Percentiles rank a stretch among this genome's conserved stretches.
Evolutionary conservation across 2,113 vertebrate species (phyloP).

Genomic region (Pygoscelis adeliae): DNA sequence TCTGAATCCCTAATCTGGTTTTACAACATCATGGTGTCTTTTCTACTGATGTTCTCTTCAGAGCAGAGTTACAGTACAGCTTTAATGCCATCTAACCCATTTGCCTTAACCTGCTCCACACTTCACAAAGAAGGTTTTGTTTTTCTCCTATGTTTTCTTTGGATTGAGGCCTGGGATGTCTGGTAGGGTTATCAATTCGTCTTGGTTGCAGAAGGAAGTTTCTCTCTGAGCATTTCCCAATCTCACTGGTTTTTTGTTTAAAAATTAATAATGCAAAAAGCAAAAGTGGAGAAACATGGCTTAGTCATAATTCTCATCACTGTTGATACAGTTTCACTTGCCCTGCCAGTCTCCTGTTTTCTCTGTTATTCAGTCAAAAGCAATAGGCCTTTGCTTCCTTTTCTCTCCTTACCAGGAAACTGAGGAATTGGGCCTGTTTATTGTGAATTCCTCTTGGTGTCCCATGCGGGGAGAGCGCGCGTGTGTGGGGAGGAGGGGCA

Average conservation of each 20-base stretch:
- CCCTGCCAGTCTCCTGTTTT: neutral
- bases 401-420: neutral
- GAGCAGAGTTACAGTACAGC: neutral
- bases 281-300: neutral
- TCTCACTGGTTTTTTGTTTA: neutral
- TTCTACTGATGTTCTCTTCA: neutral
- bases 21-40: neutral
- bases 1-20: neutral
- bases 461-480: rapidly evolving
- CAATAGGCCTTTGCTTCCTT: neutral
- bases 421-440: neutral
- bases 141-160: neutral
- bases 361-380: neutral
- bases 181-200: neutral
- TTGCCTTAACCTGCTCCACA: neutral
- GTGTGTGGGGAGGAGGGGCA: neutral
- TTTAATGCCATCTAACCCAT: neutral
- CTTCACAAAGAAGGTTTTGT: neutral
- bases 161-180: neutral
- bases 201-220: neutral
- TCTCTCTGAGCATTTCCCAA: neutral
- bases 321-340: neutral
- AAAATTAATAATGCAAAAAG: neutral
- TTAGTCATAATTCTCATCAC: neutral
- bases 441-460: neutral